Conservation (phyloP, 2,888 invertebrate genomes). For the Meloe dianella region DNA sequence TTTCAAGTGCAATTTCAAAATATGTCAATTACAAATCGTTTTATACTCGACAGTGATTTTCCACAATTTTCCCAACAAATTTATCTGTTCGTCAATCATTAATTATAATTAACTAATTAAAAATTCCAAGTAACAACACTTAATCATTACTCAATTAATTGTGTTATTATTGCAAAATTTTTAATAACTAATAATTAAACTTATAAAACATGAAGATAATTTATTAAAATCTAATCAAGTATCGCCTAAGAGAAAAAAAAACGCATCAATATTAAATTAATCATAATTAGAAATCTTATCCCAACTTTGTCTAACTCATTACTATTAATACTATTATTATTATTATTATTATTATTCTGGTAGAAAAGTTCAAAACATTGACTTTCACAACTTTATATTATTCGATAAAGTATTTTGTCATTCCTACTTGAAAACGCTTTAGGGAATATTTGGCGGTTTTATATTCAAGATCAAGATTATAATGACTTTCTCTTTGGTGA, state of each 20-base stretch:
- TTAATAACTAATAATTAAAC: background rate
- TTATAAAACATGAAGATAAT: background rate
- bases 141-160: background rate
- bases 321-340: background rate
- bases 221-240: slow-evolving; percentile 38
- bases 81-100: background rate
- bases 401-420: slow-evolving; percentile 2
- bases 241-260: slow-evolving; percentile 40
- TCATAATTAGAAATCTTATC: slow-evolving; percentile 43
- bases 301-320: background rate
- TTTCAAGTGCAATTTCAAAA: background rate
- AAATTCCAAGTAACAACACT: background rate
- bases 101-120: background rate
- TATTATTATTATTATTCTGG: background rate
- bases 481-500: background rate
- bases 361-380: background rate
- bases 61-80: background rate
- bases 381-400: slow-evolving; percentile 3
- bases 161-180: background rate
- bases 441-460: background rate
- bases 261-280: slow-evolving; percentile 45
- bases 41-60: background rate
- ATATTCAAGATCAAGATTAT: slow-evolving; percentile 1
- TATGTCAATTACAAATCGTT: background rate
- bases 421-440: background rate